These are phyloP conservation scores for Acronicta leporina DNA, from an alignment of 2,888 invertebrate genomes.

Conservation along the genomic window DNA sequence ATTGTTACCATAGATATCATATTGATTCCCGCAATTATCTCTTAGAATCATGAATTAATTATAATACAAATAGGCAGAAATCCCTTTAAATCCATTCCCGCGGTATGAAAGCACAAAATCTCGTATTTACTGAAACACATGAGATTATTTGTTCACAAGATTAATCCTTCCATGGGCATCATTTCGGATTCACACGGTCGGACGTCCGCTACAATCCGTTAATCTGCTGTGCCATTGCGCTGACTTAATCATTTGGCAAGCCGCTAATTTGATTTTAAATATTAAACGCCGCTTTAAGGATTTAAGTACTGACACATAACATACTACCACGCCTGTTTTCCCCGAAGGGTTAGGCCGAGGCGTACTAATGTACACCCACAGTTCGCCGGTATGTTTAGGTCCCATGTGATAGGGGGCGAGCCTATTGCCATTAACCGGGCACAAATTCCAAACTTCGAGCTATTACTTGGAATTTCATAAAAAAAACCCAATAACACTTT, in stretches of 20 bases:
- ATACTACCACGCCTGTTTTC: no score
- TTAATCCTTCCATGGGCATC: slow-evolving; percentile 26
- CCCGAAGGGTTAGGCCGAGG: no score
- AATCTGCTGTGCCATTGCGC: slow-evolving; percentile 26
- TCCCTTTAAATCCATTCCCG: not conserved
- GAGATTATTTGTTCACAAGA: slow-evolving; percentile 26
- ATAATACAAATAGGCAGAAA: not conserved
- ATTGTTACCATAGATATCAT: no score
- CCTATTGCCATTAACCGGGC: no score
- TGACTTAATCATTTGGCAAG: slow-evolving; percentile 34
- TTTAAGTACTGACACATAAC: slow-evolving; percentile 11
- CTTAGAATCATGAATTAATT: not conserved
- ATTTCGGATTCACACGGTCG: slow-evolving; percentile 23
- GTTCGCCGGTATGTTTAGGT: no score
- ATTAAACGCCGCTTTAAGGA: slow-evolving; percentile 25
- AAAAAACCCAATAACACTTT: no score
- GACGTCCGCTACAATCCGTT: slow-evolving; percentile 22
- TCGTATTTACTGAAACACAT: slow-evolving; percentile 19
- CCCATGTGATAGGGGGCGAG: no score
- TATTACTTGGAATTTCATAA: no score
- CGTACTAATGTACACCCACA: no score
- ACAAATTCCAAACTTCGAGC: no score
- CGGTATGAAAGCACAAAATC: slow-evolving; percentile 11
- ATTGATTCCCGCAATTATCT: no score
- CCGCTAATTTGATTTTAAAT: slow-evolving; percentile 42